Evolutionary conservation across 1,140 invertebrate species (phyloP), one percentile per base, ranked within the genome.

Genomic region (Pseudomyrmex dendroicus): DNA sequence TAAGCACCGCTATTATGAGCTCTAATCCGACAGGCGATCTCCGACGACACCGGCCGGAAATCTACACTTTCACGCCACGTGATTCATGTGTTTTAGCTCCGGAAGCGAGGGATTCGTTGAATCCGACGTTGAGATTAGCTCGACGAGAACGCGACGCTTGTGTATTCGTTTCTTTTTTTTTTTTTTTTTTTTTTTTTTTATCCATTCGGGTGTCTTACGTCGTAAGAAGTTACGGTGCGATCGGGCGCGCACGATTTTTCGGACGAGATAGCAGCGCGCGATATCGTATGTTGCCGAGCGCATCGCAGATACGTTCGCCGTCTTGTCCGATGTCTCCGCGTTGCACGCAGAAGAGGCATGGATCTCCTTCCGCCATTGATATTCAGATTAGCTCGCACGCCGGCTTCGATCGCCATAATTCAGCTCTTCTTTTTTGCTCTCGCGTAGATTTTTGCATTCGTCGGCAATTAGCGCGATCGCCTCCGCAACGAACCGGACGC

Each of bases 111-210:
- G 72, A 88, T 78, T 74, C 77, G 52, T 64, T 17, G 59, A 83
- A 84, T 84, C 66, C 66, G 84, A 89, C 83, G 76, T 86, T 88
- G 82, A 84, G 84, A 86, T 88, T 89, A 88, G 72, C 64, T 10
- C 44, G 13, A 80, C n/a, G 70, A 64, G 50, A 72, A 35, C 10
- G 57, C 10, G 3, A 13, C n/a, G 62, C 35, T 25, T 35, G 59
- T 50, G 12, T 2, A 35, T 35, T 35, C 5, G 35, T 52, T 52
- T 52, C 13, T 0, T 13, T 48, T 57, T 68, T 56, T 82, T 84
- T 84, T 82, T 82, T 62, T 46, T 50, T 20, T 62, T 10, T n/a
- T n/a, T n/a, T n/a, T n/a, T n/a, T n/a, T n/a, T n/a, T 35, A 0
- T 5, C 35, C 54, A 48, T 20, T 62, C 44, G 52, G 10, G 25